Evolutionary conservation across 2,113 vertebrate species (phyloP), one percentile per base, ranked within the genome.

Genomic region (Zootoca vivipara): DNA sequence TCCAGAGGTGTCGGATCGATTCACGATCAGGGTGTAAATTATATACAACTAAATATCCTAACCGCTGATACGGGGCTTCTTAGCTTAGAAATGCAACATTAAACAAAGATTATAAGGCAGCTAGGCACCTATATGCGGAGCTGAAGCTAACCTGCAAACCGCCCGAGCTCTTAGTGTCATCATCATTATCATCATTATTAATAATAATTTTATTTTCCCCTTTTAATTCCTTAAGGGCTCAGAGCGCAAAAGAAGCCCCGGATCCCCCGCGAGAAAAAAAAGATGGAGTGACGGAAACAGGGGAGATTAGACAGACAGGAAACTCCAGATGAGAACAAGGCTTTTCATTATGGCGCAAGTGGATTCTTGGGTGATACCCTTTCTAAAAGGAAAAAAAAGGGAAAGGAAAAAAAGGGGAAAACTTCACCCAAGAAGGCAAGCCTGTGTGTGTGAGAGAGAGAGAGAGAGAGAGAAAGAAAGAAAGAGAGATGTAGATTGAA

Each of bases 1-100:
- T 98, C 97, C 98, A 87, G 97, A 98, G 98, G 98, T 98, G 98
- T 98, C 97, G 96, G 98, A 99, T 98, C 98, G 98, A 97, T 97
- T 98, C 97, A 97, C 96, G 96, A 98, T 97, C 98, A 98, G 95
- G 97, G 96, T 97, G 96, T 97, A 97, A 98, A 98, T 98, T 98
- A 97, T 97, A 97, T 96, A 97, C 96, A 96, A 97, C 96, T 97
- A 97, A 97, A 97, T 96, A 96, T 96, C 97, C 84, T 96, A 97
- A 96, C 96, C 93, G 96, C 96, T 95, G 96, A 96, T 96, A 93
- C 95, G 93, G 93, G 69, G 94, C 95, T 95, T 95, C 96, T 97
- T 96, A 97, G 96, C 96, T 96, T 96, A 96, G 97, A 96, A 97
- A 97, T 96, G 96, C 96, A 96, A 97, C 96, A 96, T 97, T 97